These are phyloP conservation scores for Aplysina aerophoba DNA, from an alignment of 37 sponge, comb jelly and placozoan species.

Conservation along the genomic window DNA sequence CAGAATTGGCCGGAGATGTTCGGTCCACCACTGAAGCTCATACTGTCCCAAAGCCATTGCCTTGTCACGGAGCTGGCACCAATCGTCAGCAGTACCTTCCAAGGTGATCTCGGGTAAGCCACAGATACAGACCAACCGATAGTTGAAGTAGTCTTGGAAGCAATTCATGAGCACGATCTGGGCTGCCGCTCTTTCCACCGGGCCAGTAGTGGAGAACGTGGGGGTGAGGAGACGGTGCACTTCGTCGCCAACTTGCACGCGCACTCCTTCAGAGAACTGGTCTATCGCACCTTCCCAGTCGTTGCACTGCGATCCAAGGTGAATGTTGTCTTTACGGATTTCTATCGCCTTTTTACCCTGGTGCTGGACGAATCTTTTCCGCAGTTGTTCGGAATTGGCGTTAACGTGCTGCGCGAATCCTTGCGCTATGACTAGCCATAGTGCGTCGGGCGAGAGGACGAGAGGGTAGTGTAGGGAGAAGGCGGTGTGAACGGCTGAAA, in stretches of 20 bases:
- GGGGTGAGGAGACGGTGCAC: slow-evolving; percentile 41
- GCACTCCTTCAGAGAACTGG: slow-evolving; percentile 55
- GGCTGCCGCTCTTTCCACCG: slow-evolving; percentile 58
- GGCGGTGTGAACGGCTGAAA: slow-evolving; percentile 39
- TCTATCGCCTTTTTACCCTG: slow-evolving; percentile 45
- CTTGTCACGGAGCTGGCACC: slow-evolving; percentile 49
- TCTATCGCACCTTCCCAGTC: slow-evolving; percentile 63
- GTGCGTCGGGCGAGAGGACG: slow-evolving; percentile 50
- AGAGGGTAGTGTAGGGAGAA: slow-evolving; percentile 55
- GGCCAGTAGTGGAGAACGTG: slow-evolving; percentile 62
- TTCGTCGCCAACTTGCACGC: slow-evolving; percentile 41
- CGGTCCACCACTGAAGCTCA: slow-evolving; percentile 59
- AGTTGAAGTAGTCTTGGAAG: slow-evolving; percentile 59
- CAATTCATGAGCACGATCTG: slow-evolving; percentile 59
- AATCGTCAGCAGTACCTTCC: slow-evolving; percentile 60
- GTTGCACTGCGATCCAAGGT: slow-evolving; percentile 41
- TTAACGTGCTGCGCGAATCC: slow-evolving; percentile 58
- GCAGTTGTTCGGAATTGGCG: slow-evolving; percentile 54
- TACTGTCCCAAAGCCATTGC: slow-evolving; percentile 39
- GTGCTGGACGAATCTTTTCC: slow-evolving; percentile 56
- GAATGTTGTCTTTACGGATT: slow-evolving; percentile 40
- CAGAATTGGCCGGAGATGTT: slow-evolving; percentile 40
- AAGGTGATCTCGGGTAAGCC: slow-evolving; percentile 73
- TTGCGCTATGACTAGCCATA: slow-evolving; percentile 60
- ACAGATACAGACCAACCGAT: slow-evolving; percentile 31